Percentiles rank a stretch among this genome's conserved stretches.
These are phyloP conservation scores for Palythoa grandis DNA, from an alignment of 92 coral and sea anemone species.

Conservation along the genomic window DNA sequence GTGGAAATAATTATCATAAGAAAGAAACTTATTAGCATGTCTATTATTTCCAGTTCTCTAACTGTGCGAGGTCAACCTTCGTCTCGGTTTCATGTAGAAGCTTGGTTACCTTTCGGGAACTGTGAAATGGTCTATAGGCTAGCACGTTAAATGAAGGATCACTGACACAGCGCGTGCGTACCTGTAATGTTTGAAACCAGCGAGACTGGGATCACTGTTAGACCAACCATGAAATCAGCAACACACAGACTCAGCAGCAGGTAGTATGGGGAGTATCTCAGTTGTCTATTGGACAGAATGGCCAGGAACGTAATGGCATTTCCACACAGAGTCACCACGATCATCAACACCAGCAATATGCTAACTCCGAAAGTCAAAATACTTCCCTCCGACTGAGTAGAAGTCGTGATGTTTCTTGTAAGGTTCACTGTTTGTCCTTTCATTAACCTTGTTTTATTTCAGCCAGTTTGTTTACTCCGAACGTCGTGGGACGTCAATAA, in stretches of 20 bases:
- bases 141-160: too few species aligned
- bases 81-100: too few species aligned
- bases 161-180: background rate
- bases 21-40: too few species aligned
- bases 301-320: slow-evolving; percentile 25
- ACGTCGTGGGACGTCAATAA: too few species aligned
- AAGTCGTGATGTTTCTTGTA: background rate
- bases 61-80: too few species aligned
- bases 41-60: too few species aligned
- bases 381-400: background rate
- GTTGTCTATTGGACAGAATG: slow-evolving; percentile 11
- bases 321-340: slow-evolving; percentile 15
- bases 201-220: background rate
- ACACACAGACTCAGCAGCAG: slow-evolving; percentile 18
- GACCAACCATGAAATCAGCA: slow-evolving; percentile 31
- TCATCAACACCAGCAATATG: background rate
- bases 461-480: too few species aligned
- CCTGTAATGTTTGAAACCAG: slow-evolving; percentile 6
- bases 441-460: background rate
- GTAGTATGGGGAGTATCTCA: slow-evolving; percentile 8
- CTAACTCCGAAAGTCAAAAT: background rate
- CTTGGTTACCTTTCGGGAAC: too few species aligned
- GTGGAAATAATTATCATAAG: too few species aligned
- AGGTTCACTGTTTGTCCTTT: background rate
- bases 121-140: too few species aligned